phyloP scores from a whole-genome alignment of 2,888 invertebrate genomes.

The Epinotia demarniana region DNA sequence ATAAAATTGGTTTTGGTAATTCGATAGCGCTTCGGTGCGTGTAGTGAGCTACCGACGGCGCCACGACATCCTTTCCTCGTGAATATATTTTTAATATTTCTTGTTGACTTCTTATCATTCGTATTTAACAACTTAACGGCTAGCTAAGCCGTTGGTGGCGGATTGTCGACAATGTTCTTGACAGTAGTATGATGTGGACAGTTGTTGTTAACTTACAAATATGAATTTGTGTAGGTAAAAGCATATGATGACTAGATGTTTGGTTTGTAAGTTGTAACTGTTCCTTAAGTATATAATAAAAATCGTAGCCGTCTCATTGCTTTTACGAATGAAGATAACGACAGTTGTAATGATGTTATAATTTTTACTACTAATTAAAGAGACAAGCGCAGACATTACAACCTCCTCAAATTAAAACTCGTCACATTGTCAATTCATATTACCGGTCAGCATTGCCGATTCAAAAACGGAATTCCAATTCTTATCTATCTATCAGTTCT shows the following conservation, averaged over 20 bases:
- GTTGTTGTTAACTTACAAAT: too few species aligned
- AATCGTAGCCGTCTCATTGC: too few species aligned
- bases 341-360: background rate
- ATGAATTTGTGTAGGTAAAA: too few species aligned
- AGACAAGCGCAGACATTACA: slow-evolving; percentile 5
- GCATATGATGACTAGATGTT: too few species aligned
- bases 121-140: too few species aligned
- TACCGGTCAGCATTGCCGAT: slow-evolving; percentile 28
- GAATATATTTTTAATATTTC: background rate
- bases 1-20: slow-evolving; percentile 58
- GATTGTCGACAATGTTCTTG: too few species aligned
- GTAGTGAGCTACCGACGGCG: slow-evolving; percentile 16
- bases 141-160: too few species aligned
- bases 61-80: slow-evolving; percentile 11
- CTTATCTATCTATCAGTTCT: slow-evolving; percentile 42
- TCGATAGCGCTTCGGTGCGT: slow-evolving; percentile 42
- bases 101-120: background rate
- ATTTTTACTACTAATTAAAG: background rate
- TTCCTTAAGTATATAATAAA: too few species aligned
- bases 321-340: background rate
- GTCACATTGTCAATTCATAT: slow-evolving; percentile 37
- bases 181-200: too few species aligned
- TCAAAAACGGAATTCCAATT: slow-evolving; percentile 35
- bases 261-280: too few species aligned
- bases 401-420: slow-evolving; percentile 12